Conservation (phyloP, 1,140 invertebrate genomes). For the Gryon sp. region DNA sequence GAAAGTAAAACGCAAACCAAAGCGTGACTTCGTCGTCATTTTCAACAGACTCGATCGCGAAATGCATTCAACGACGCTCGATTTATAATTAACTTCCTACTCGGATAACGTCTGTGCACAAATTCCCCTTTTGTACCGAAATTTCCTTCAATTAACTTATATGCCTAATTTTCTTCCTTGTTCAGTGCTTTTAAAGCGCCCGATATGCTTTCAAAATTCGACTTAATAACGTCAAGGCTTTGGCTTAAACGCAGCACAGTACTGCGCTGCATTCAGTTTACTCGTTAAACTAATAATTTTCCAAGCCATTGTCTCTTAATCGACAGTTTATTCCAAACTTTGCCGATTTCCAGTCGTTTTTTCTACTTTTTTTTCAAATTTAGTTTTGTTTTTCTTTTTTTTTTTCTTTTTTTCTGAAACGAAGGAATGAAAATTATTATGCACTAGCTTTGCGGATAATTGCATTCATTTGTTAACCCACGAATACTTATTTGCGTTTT, state of each 20-base stretch:
- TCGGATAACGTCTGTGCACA: constrained; percentile 57
- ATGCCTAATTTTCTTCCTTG: constrained; percentile 56
- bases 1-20: too few relatives aligned
- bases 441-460: constrained; percentile 62
- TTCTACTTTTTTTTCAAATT: too few relatives aligned
- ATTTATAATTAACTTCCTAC: constrained; percentile 31
- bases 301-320: constrained; percentile 48
- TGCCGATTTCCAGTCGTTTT: constrained; percentile 32
- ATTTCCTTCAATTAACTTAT: constrained; percentile 50
- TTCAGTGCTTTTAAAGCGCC: constrained; percentile 58
- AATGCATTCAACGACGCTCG: constrained; percentile 5
- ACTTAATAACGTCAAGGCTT: constrained; percentile 60
- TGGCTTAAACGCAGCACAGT: constrained; percentile 58
- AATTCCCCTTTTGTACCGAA: constrained; percentile 40
- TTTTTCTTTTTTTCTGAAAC: too few relatives aligned
- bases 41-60: constrained; percentile 23
- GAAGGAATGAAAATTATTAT: constrained; percentile 49
- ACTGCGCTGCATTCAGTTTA: constrained; percentile 41
- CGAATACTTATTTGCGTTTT: constrained; percentile 29
- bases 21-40: too few relatives aligned
- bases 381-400: too few relatives aligned
- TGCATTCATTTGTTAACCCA: constrained; percentile 57
- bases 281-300: constrained; percentile 47
- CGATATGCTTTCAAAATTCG: constrained; percentile 54
- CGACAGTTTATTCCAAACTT: constrained; percentile 42